Base-by-base conservation (phyloP, 2,113 vertebrate species). In the Hippotragus niger region DNA sequence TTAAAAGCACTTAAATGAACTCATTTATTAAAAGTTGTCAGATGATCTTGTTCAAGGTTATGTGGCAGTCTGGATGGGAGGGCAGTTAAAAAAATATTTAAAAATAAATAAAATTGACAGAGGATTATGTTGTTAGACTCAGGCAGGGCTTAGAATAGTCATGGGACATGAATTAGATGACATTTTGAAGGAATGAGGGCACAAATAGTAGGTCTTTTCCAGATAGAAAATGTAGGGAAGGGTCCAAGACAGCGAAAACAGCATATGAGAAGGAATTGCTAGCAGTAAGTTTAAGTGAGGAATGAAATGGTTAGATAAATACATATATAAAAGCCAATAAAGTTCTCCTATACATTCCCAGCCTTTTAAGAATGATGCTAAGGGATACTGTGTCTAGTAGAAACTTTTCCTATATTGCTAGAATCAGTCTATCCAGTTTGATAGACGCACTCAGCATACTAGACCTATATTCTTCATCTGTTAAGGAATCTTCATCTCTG, bases 151-250 rank as follows among this genome's bases (percentile, higher is more conserved):
- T 96, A 93, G 25, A 86, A 71, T 81, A 95, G 80, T 80, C n/a
- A 86, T 82, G n/a, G 40, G 33, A 91, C 11, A 33, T 81, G 93
- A 36, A 86, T 97, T 83, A 86, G 40, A 50, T 97, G 87, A 82
- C 78, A 25, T 89, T 96, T 95, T 93, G 29, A 95, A 97, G 80
- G 40, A 91, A 62, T 89, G 25, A 94, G 15, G 4, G 21, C 64
- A 62, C 14, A 47, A 74, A 84, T 71, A 89, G 16, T 93, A 31
- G 2, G 33, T 83, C 52, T 93, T 97, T 93, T 78, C 43, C 29
- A 83, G 50, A 33, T 57, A 86, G 14, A 57, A 91, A 45, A 5
- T 78, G 4, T 60, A 97, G 55, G 60, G 19, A 60, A 60, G 15
- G 27, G 7, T 47, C 86, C 7, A 29, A 40, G 33, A 16, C 11